Base-by-base conservation (phyloP, 2,113 vertebrate species). In the Rhagologus leucostigma region DNA sequence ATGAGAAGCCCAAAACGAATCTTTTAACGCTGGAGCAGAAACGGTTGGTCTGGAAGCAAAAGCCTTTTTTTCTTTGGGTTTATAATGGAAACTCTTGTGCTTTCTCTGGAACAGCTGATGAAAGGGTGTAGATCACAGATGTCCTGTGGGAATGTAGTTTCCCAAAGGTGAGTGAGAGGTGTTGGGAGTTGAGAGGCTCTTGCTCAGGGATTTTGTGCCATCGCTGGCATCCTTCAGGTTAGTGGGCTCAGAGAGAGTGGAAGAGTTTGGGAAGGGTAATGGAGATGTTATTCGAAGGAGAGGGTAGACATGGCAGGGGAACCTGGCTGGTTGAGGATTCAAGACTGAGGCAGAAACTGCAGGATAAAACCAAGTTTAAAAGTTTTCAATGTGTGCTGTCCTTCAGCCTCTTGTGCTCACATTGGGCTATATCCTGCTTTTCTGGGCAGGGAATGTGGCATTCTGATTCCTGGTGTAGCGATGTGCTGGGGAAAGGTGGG, bases 361-460 rank as follows among this genome's bases (percentile, higher is more conserved):
- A 37, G 46, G 53, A 69, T 49, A 9, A 50, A 80, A 84, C 6
- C 18, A 16, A 3, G 5, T 26, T 60, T 24, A 16, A 44, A 68
- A 49, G 19, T 41, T 89, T 69, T 53, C 32, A 16, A 0, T 8
- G 3, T 3, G 3, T 67, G 29, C 21, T 60, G 19, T 55, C 52
- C 44, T 67, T 75, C 50, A 49, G 37, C 26, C 29, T 23, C 21
- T 50, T 27, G 14, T 29, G n/a, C 41, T 69, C n/a, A 3, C 10
- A 2, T 0, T 1, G 23, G 20, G 1, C 30, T 20, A 5, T 24
- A 3, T 63, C 29, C 67, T 6, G 1, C 35, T 68, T 29, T 62
- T 67, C 21, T 47, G 53, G 57, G 17, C 44, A 73, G 59, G 53
- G 24, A 59, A 6, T 7, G 3, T 0, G 6, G n/a, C 4, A 2